Conservation (phyloP, 2,113 vertebrate species). For the Oxyura jamaicensis region DNA sequence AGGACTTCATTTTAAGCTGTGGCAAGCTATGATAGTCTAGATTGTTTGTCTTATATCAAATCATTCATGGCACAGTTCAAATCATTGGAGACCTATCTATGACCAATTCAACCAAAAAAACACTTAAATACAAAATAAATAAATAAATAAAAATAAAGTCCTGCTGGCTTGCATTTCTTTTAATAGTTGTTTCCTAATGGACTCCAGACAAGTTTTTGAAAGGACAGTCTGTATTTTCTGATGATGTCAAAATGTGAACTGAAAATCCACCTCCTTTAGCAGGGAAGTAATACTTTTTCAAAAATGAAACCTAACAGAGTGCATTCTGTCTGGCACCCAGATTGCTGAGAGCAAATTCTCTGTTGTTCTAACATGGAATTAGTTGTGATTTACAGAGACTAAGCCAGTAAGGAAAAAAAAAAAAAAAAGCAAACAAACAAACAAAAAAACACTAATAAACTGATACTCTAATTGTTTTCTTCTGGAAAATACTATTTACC, state of each 20-base stretch:
- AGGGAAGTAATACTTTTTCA: slow-evolving; percentile 66
- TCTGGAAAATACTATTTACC: not conserved
- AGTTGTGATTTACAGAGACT: slow-evolving; percentile 52
- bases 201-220: slow-evolving; percentile 33
- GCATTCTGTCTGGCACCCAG: slow-evolving; percentile 29
- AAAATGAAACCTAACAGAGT: slow-evolving; percentile 41
- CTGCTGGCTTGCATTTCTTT: slow-evolving; percentile 45
- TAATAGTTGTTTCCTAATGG: slow-evolving; percentile 45
- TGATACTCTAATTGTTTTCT: too few relatives aligned
- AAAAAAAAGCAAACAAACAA: too few relatives aligned
- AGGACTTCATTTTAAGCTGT: not conserved
- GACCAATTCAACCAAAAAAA: slow-evolving; percentile 57
- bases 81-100: slow-evolving; percentile 21
- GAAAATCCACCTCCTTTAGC: slow-evolving; percentile 62
- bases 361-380: slow-evolving; percentile 39
- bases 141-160: not conserved
- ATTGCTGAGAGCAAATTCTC: slow-evolving; percentile 49
- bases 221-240: slow-evolving; percentile 56
- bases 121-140: not conserved
- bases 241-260: slow-evolving; percentile 64
- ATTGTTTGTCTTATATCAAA: too few relatives aligned
- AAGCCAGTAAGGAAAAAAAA: not conserved
- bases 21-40: not conserved
- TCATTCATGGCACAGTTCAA: slow-evolving; percentile 48
- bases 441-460: too few relatives aligned